phyloP scores from a whole-genome alignment of 2,888 invertebrate species.

The Conomelus anceps region DNA sequence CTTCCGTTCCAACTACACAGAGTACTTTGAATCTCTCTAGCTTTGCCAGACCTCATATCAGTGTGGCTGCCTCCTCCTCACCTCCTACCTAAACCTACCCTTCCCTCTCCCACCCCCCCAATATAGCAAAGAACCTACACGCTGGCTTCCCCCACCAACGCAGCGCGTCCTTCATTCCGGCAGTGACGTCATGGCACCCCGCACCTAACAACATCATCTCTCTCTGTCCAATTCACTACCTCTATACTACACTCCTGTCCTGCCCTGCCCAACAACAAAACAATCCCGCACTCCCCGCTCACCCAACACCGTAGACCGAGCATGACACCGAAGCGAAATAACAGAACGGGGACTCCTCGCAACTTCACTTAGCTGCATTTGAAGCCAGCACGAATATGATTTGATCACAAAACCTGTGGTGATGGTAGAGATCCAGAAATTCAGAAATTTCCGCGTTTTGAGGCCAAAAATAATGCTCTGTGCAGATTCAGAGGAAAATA shows the following conservation, averaged over 20 bases:
- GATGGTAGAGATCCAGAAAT: too few species aligned
- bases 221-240: too few species aligned
- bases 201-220: not conserved
- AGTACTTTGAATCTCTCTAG: not conserved
- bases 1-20: not conserved
- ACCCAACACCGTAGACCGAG: not conserved
- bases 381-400: not conserved
- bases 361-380: not conserved
- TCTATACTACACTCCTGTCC: too few species aligned
- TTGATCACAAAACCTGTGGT: not conserved
- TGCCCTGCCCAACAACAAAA: not conserved
- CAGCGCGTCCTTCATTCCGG: conserved; percentile 23
- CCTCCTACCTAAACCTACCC: not conserved
- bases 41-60: not conserved
- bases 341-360: not conserved
- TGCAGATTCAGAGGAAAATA: too few species aligned
- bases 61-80: conserved; percentile 5
- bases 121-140: too few species aligned
- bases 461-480: too few species aligned
- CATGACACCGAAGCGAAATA: not conserved
- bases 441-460: too few species aligned
- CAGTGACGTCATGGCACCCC: conserved; percentile 18
- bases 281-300: not conserved
- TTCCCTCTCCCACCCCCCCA: not conserved
- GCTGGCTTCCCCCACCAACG: conserved; percentile 1